Evolutionary conservation across 2,113 vertebrate species (phyloP), one percentile per base, ranked within the genome.

Genomic region (Serilophus lunatus): DNA sequence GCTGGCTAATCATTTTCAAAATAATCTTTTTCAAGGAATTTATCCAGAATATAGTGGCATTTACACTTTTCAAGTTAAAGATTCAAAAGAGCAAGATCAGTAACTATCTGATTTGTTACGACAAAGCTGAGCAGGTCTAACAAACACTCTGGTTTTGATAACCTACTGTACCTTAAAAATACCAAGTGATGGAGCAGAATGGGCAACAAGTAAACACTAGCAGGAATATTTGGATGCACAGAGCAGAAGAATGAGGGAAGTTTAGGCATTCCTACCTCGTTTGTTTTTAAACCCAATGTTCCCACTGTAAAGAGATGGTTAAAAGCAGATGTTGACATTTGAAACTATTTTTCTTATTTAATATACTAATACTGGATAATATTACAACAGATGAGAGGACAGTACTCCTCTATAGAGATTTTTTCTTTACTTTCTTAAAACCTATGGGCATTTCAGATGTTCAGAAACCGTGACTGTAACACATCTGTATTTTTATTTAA

Each of bases 401-500:
- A 89, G 42, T 33, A 38, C 40, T 79, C 40, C 56, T 80, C 92
- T 47, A 82, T 61, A 50, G 86, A 92, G 24, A 61, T 90, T 86
- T 70, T 92, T 81, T 47, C 66, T 47, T 36, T 17, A 18, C 10
- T 85, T 64, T 78, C 95, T 94, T 18, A 18, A 93, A 91, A 86
- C 40, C 18, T 5, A 92, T 12, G 3, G 44, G 60, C 88, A 96
- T 97, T 97, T 97, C 96, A 95, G 91, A 94, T 93, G 96, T 94
- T 97, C 97, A 93, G 90, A 92, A 96, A 96, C 95, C 97, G 95
- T 96, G 96, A 96, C 87, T 90, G 91, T 63, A 94, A 93, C 93
- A 97, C 96, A 96, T 97, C 97, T 97, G 97, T 96, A 96, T 95
- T 98, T 97, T 97, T 96, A 98, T 97, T 97, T 97, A 98, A 97